Conservation (phyloP, 92 coral and sea anemone genomes). For the Isaurus tuberculatus region DNA sequence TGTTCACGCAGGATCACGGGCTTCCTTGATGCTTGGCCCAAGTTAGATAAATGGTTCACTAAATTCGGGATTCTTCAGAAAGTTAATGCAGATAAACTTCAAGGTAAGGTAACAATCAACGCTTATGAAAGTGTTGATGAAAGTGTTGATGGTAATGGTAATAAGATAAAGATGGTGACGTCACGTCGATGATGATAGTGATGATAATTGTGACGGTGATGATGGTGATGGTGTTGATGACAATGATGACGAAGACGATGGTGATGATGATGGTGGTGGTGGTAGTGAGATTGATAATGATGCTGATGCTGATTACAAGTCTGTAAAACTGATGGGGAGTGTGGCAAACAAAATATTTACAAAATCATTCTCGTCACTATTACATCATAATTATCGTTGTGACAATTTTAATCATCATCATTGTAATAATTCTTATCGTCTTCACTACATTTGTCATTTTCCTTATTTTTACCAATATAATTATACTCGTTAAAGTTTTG, state of each 20-base stretch:
- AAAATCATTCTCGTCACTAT: too few relatives aligned
- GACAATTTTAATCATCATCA: too few relatives aligned
- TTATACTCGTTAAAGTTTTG: too few relatives aligned
- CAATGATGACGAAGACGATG: too few relatives aligned
- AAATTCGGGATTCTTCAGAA: constrained; percentile 84
- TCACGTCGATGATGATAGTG: not conserved
- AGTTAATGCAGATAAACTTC: constrained; percentile 74
- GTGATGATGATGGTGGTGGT: not conserved
- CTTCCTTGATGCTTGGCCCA: constrained; percentile 95
- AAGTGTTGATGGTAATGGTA: not conserved
- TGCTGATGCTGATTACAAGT: not conserved
- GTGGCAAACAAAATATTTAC: too few relatives aligned
- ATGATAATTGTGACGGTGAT: not conserved
- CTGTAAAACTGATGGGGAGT: too few relatives aligned
- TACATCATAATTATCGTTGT: too few relatives aligned
- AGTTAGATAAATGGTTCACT: constrained; percentile 95
- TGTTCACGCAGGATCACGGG: constrained; percentile 77
- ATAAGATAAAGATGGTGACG: not conserved
- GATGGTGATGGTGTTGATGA: not conserved
- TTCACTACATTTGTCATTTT: too few relatives aligned
- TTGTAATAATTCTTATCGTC: too few relatives aligned
- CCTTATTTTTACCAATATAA: too few relatives aligned
- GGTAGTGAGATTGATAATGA: not conserved
- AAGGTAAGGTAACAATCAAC: constrained; percentile 52
- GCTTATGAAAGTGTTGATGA: not conserved